Evolutionary conservation across 2,113 vertebrate genomes (phyloP), one percentile per base, ranked within the genome.

Genomic region (Phalacrocorax pelagicus): DNA sequence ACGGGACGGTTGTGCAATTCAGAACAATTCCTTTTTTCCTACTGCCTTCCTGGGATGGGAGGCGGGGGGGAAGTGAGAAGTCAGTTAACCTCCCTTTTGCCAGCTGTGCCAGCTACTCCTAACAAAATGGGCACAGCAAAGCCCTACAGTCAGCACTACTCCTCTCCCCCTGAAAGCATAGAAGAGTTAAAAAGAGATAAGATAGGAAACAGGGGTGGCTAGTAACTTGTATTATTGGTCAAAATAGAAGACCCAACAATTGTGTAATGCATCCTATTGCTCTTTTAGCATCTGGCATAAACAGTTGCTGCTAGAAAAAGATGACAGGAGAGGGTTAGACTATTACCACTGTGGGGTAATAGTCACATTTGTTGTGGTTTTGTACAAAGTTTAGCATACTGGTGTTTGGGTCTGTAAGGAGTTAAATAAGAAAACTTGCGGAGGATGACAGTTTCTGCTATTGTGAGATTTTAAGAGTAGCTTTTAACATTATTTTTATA

Each of bases 21-120:
- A 54, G 58, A 93, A 92, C 93, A 97, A 73, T 96, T 96, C 81
- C 12, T 15, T 72, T 92, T 65, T 94, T 86, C 92, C 94, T 72
- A n/a, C 71, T 78, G 42, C 91, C 82, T 96, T 92, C 93, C 93
- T 90, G 59, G 63, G 44, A 42, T 65, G 40, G 57, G 55, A 58
- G 40, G 12, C 2, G 3, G 36, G 24, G 20, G 20, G 5, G 51
- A 73, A 78, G 46, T 47, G 85, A 73, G 59, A 90, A 83, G 57
- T 65, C 62, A 66, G 18, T 95, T 92, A 95, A 94, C 82, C 79
- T 95, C 63, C 57, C 67, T 77, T 81, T 83, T 74, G 46, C 63
- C 86, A 80, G 20, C 52, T 80, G 16, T 90, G 27, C 47, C 85
- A 92, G 30, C 66, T 88, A 24, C 10, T 92, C 16, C 30, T 49